Evolutionary conservation across 2,888 invertebrate genomes (phyloP).

Genomic region (Melangyna quadrimaculata): DNA sequence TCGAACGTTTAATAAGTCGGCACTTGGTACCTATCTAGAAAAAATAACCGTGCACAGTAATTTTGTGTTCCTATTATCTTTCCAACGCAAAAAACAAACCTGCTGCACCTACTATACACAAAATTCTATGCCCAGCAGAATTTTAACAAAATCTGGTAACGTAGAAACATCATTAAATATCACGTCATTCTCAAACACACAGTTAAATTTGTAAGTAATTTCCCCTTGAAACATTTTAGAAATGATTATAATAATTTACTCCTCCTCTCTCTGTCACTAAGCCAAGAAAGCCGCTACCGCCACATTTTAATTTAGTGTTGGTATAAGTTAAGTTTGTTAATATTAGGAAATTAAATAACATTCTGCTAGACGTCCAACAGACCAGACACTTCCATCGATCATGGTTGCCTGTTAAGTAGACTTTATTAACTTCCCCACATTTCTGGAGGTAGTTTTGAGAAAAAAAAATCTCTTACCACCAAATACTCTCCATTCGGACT

Average conservation of each 20-base stretch:
- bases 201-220: not conserved
- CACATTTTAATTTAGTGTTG: not conserved
- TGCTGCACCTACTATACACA: conserved; percentile 64
- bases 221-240: conserved; percentile 42
- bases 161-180: not conserved
- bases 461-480: conserved; percentile 68
- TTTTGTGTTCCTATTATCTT: conserved; percentile 69
- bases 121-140: conserved; percentile 48
- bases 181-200: not conserved
- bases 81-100: conserved; percentile 52
- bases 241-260: not conserved
- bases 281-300: not conserved
- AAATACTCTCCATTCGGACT: conserved; percentile 60
- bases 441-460: conserved; percentile 63
- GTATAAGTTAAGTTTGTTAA: not conserved
- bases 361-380: conserved; percentile 36
- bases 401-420: conserved; percentile 60
- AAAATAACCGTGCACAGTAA: conserved; percentile 46
- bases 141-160: not conserved
- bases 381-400: not conserved
- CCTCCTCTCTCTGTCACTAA: not conserved
- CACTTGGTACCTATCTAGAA: too few relatives aligned
- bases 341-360: conserved; percentile 20
- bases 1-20: too few relatives aligned
- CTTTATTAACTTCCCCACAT: conserved; percentile 72